Percentiles rank a stretch among this genome's conserved stretches.
These are phyloP conservation scores for Tiaroga cobitis DNA, from an alignment of 2,797 vertebrate genomes.

Conservation along the genomic window DNA sequence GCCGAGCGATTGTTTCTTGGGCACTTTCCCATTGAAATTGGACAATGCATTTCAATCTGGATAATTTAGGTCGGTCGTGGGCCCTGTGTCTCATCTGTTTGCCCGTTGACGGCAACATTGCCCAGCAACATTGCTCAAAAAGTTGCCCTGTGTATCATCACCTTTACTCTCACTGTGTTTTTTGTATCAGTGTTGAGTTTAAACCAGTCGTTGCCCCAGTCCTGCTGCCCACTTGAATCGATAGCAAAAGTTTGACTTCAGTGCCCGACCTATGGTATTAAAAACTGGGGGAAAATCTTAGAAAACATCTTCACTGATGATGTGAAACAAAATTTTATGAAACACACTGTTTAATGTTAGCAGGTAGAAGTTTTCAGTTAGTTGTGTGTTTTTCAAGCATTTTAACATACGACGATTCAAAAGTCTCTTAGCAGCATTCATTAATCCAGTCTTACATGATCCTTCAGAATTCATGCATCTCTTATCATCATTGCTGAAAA, in stretches of 20 bases:
- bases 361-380: background rate
- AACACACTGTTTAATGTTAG: background rate
- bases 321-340: background rate
- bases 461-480: too few relatives aligned
- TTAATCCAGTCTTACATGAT: too few relatives aligned
- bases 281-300: background rate
- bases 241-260: background rate
- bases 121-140: too few relatives aligned
- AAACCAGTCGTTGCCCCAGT: constrained; percentile 12
- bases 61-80: too few relatives aligned
- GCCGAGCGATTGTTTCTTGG: too few relatives aligned
- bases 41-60: too few relatives aligned
- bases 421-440: too few relatives aligned
- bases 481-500: too few relatives aligned
- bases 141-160: too few relatives aligned
- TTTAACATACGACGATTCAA: background rate
- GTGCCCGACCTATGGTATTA: background rate
- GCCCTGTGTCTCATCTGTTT: too few relatives aligned
- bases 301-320: background rate
- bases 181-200: constrained; percentile 23
- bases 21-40: too few relatives aligned
- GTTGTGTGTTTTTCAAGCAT: background rate
- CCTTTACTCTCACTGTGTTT: constrained; percentile 4
- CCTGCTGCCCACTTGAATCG: background rate
- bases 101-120: too few relatives aligned